Evolutionary conservation across 2,797 vertebrate genomes (phyloP), one percentile per base, ranked within the genome.

Genomic region (Pseudomugil gertrudae): DNA sequence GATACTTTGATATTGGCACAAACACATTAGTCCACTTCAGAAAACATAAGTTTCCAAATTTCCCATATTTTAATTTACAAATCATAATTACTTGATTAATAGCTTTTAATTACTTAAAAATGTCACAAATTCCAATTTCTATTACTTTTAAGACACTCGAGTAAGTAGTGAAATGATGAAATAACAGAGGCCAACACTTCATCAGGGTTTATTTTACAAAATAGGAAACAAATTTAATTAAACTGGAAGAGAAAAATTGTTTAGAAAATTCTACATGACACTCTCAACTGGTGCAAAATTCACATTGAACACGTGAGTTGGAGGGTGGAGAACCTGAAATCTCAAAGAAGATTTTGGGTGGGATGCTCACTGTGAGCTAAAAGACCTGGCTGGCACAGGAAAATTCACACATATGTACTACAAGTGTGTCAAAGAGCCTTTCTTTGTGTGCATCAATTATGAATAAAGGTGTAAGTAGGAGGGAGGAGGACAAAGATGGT

Each of bases 391-490:
- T 78, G 56, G 67, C 5, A 27, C 36, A 58, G 53, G 45, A 29
- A 76, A 80, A 76, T 68, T 87, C 80, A 78, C 79, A 84, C 76
- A 70, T 73, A 61, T 79, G 72, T 68, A 71, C 59, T 55, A 67
- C 71, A 72, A 72, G 74, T 65, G 72, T 77, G 82, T 84, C 83
- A 86, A 66, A 78, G 43, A 64, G 74, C 57, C 74, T 87, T 83
- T 81, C 72, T 70, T 62, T 79, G 52, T 9, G 10, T 64, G 53
- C 76, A 89, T 90, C 83, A 87, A 88, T 88, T 85, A 88, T 91
- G 84, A 72, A 88, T 90, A 80, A 84, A 80, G 95, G 94, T 96
- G 96, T 93, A 88, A 89, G 80, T 87, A 61, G 86, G 73, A 71
- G 63, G 62, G 69, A 53, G 74, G 55, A 61, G 74, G 63, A 51